Conservation (phyloP, 1,140 invertebrate species). For the Microplitis demolitor region DNA sequence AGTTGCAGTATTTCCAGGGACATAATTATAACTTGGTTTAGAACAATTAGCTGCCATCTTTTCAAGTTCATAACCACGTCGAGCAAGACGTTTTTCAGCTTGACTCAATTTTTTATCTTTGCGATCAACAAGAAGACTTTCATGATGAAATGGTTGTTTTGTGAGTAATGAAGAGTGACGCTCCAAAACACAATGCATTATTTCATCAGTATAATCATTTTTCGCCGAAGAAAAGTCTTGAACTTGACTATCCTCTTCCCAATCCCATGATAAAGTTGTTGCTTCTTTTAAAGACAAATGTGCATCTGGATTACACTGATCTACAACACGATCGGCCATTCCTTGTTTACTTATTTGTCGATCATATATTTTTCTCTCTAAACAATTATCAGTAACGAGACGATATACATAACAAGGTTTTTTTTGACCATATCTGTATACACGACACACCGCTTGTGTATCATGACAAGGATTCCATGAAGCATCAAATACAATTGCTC, state of each 20-base stretch:
- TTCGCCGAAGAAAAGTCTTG: constrained; percentile 73
- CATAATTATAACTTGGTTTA: constrained; percentile 58
- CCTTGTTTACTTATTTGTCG: constrained; percentile 97
- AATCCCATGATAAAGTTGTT: constrained; percentile 90
- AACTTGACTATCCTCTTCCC: constrained; percentile 79
- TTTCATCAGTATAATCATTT: constrained; percentile 79
- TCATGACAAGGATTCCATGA: constrained; percentile 99
- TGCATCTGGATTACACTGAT: constrained; percentile 96
- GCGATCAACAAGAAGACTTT: constrained; percentile 92
- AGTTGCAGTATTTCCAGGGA: constrained; percentile 58
- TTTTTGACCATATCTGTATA: constrained; percentile 94
- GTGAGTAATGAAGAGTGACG: constrained; percentile 74
- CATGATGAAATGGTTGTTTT: constrained; percentile 95
- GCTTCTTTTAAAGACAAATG: constrained; percentile 94
- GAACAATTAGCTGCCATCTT: constrained; percentile 79
- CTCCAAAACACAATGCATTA: constrained; percentile 77
- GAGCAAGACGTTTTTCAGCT: constrained; percentile 91
- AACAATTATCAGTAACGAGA: constrained; percentile 93
- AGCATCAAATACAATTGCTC: constrained; percentile 97
- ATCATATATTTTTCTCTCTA: constrained; percentile 98
- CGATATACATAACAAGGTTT: constrained; percentile 96
- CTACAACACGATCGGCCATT: constrained; percentile 96
- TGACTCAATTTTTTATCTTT: constrained; percentile 95
- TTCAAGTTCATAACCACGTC: constrained; percentile 91
- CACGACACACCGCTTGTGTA: constrained; percentile 96